Conservation (phyloP, 2,888 invertebrate species). For the Dinocampus coccinellae region DNA sequence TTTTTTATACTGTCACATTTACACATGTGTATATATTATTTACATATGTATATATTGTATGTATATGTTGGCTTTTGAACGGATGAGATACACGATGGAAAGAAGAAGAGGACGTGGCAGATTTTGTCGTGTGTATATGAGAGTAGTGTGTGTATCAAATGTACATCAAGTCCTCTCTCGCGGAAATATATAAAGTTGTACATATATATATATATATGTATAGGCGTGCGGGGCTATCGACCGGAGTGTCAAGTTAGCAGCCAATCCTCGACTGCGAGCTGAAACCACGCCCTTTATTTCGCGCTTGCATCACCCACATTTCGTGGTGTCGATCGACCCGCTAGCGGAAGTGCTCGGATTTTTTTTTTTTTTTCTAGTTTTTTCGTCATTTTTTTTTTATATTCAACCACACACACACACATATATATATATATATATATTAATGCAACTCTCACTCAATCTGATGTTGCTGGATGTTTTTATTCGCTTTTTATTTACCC, state of each 20-base stretch:
- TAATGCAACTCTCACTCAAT: background rate
- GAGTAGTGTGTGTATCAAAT: conserved; percentile 60
- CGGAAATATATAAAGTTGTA: conserved; percentile 14
- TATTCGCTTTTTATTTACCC: too few relatives aligned
- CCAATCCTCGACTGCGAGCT: conserved; percentile 68
- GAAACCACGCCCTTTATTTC: conserved; percentile 70
- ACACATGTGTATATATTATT: background rate
- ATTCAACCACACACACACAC: conserved; percentile 11
- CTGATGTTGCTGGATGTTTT: background rate
- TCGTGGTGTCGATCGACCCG: conserved; percentile 55
- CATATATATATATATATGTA: conserved; percentile 49
- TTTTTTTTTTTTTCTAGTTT: conserved; percentile 33
- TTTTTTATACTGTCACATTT: background rate
- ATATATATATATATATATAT: background rate
- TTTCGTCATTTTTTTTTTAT: background rate
- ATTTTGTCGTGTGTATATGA: conserved; percentile 17
- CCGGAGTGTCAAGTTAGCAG: conserved; percentile 67
- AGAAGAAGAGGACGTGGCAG: conserved; percentile 17
- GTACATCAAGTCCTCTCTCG: conserved; percentile 52
- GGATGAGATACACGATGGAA: conserved; percentile 9
- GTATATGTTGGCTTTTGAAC: background rate
- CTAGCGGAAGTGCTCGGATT: conserved; percentile 40
- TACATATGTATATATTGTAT: background rate
- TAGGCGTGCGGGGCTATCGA: conserved; percentile 65
- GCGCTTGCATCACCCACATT: conserved; percentile 65